Evolutionary conservation across 2,113 vertebrate species (phyloP), one percentile per base, ranked within the genome.

Genomic region (Himantopus leucocephalus): DNA sequence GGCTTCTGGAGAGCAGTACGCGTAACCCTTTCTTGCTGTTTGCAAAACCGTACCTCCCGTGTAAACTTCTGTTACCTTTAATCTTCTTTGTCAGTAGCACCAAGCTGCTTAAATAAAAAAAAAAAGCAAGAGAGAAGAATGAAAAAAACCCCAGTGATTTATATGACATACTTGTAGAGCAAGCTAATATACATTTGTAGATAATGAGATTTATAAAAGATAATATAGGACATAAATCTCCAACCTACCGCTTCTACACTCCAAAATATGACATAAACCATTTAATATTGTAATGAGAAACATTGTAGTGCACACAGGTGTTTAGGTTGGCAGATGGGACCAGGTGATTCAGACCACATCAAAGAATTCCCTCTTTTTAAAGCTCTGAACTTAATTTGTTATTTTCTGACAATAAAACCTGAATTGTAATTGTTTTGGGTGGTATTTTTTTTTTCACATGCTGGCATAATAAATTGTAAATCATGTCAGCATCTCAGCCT

Each of bases 291-390:
- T 97, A 97, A 97, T 95, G 92, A 97, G 96, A 79, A 92, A 78
- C 83, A 76, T 5, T 90, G 86, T 56, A 97, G 66, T 82, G 58
- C 58, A 24, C 75, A 92, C 5, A 30, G 53, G 43, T 95, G 96
- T 97, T 97, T 96, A 91, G 88, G 70, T 96, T 94, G 91, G 95
- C 97, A 97, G 92, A 97, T 94, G 80, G 78, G 91, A 82, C 95
- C 70, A 94, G 77, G 66, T 97, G 97, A 96, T 96, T 97, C 92
- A 97, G 89, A 97, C 96, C 95, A 97, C 97, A 97, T 97, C 94
- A 97, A 97, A 97, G 89, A 94, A 85, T 72, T 88, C 90, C 52
- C 56, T 90, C 79, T 91, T 96, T 95, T 97, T 86, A 93, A 91
- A 91, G 63, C 79, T 91, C 94, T 91, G 72, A 86, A 81, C 71